A percentile compares a stretch with the other conserved stretches of the same genome.
These are phyloP conservation scores for Sebastes diploproa DNA, from an alignment of 2,797 vertebrate genomes.

Conservation along the genomic window DNA sequence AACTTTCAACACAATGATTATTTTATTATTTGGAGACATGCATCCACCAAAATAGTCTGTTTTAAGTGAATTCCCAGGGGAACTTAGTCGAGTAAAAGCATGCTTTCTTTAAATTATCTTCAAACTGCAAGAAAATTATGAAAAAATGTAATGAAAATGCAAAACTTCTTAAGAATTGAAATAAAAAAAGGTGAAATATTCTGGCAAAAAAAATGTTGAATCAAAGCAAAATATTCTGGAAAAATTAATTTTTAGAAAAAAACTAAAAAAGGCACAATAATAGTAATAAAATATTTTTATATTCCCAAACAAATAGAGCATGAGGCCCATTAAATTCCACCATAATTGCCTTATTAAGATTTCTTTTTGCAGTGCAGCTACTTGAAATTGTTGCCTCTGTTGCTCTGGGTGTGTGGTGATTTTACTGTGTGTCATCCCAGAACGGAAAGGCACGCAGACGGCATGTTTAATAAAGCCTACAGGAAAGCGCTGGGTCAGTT, in stretches of 20 bases:
- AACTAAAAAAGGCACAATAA: neutral
- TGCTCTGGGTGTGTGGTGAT: constrained; percentile 71
- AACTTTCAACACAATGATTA: constrained; percentile 2
- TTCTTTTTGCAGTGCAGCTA: constrained; percentile 42
- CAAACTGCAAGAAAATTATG: neutral
- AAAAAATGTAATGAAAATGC: no score
- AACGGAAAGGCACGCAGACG: constrained; percentile 91
- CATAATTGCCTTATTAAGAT: neutral
- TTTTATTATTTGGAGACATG: neutral
- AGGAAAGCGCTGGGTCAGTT: constrained; percentile 93
- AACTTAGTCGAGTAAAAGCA: neutral
- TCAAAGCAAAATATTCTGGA: neutral
- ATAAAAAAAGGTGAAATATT: neutral
- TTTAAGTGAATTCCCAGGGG: neutral
- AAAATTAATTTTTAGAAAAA: neutral
- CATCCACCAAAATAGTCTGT: neutral
- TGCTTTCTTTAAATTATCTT: neutral
- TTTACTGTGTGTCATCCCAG: constrained; percentile 80
- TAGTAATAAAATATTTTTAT: neutral
- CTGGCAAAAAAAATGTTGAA: neutral
- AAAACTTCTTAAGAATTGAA: no score
- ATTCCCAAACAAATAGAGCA: neutral
- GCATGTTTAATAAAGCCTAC: constrained; percentile 96
- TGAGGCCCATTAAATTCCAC: neutral
- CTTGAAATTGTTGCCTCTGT: constrained; percentile 67